Conservation (phyloP, 2,113 vertebrate genomes). For the Sciurus niger region DNA sequence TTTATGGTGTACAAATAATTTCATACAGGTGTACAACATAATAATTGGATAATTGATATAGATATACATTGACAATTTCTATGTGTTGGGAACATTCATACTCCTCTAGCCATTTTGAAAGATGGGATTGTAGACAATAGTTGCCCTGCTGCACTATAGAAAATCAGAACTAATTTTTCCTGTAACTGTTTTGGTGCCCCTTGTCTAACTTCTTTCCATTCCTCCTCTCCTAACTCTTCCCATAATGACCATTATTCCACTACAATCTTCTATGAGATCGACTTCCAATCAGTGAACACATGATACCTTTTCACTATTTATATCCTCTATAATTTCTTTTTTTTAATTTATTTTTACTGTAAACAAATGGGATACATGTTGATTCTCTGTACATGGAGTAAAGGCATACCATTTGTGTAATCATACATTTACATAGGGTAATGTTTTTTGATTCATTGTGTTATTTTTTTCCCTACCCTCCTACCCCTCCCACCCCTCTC, state of each 20-base stretch:
- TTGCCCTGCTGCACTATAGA: not conserved
- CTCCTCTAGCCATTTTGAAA: not conserved
- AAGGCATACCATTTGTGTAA: no score
- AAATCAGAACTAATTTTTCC: not conserved
- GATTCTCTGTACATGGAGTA: no score
- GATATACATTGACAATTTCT: not conserved
- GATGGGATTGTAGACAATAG: no score
- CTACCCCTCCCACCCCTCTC: no score
- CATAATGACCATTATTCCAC: not conserved
- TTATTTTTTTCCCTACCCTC: no score
- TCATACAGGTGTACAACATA: not conserved
- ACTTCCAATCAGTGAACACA: not conserved
- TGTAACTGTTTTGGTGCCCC: not conserved
- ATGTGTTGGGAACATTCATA: not conserved
- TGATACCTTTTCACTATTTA: no score
- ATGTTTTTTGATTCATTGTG: no score
- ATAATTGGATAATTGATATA: not conserved
- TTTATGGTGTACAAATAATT: not conserved
- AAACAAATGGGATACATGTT: no score
- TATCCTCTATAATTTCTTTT: no score
- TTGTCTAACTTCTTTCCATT: not conserved
- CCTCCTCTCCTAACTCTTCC: not conserved
- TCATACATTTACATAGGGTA: no score
- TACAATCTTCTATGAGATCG: not conserved
- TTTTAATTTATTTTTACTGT: no score